Base-by-base conservation (phyloP, 2,888 invertebrate genomes). In the Platynereis dumerilii region DNA sequence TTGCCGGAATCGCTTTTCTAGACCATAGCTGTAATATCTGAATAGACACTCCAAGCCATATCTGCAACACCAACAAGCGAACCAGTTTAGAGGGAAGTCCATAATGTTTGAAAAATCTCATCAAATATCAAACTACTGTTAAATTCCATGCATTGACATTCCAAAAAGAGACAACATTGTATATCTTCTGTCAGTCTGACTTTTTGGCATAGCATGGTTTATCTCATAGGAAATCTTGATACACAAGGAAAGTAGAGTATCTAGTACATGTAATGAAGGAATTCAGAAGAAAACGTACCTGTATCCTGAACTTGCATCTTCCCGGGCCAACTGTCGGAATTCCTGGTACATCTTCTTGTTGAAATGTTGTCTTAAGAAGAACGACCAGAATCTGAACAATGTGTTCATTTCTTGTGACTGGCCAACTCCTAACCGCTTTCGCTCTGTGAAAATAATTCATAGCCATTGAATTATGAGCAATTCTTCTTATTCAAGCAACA, bases 331-430 rank as follows among this genome's bases (percentile, higher is more conserved):
- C 26, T 89, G 87, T 78, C 91, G 90, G 86, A 99, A 99, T 86
- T 99, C 98, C 76, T 92, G 91, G 85, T 97, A 99, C 98, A 99
- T 99, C 73, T 91, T 94, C 76, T 92, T 90, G 86, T 99, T 99
- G 86, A 96, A 99, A 83, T 98, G 96, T 83, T 98, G 97, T 68
- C 99, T 87, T 71, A 99, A 87, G 88, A 99, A 99, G 89, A 98
- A 98, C 34, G 98, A 98, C 99, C 99, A 99, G 87, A 99, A 99
- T 69, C 99, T 88, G 88, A 96, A 99, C 59, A 99, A 87, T 0
- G 99, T 99, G 86, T 99, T 99, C 98, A 99, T 99, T 86, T 99
- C 99, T 80, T 94, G 95, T 5, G 96, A 96, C 80, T 93, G 93
- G 0, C 98, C 98, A 77, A 91, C 91, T 68, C 98, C 98, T 64